Evolutionary conservation across 2,113 vertebrate species (phyloP).

Genomic region (Paramisgurnus dabryanus): DNA sequence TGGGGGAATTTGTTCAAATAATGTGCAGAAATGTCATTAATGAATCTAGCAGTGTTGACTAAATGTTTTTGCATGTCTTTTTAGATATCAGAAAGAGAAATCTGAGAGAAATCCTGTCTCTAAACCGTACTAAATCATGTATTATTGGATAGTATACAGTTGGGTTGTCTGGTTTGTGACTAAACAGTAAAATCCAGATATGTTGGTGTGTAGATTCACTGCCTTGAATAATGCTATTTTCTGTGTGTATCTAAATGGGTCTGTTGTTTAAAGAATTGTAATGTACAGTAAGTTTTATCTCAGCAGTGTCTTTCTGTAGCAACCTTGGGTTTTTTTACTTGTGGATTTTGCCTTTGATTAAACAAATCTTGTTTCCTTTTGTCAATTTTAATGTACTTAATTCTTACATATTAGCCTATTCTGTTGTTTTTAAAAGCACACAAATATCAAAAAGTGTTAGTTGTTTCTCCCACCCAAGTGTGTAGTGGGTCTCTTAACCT

Average conservation of each 20-base stretch:
- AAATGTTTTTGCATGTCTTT: conserved; percentile 26
- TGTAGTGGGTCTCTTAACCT: no score
- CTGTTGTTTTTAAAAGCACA: no score
- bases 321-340: background rate
- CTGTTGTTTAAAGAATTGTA: background rate
- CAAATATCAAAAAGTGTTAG: no score
- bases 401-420: no score
- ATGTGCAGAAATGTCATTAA: conserved; percentile 16
- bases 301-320: background rate
- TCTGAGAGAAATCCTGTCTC: background rate
- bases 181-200: conserved; percentile 6
- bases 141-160: background rate
- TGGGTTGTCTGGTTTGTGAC: background rate
- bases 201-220: background rate
- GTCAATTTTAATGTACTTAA: background rate
- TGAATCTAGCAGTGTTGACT: background rate
- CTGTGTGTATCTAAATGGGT: background rate
- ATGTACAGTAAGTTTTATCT: background rate
- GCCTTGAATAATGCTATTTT: conserved; percentile 5
- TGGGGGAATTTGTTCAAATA: conserved; percentile 6
- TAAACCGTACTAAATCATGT: background rate
- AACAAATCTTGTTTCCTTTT: background rate
- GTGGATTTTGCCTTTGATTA: conserved; percentile 9
- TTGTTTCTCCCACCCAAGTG: no score
- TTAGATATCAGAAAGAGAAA: background rate